A percentile compares a stretch with the other conserved stretches of the same genome.
Conservation (phyloP, 2,888 invertebrate species). For the Archips xylosteana region DNA sequence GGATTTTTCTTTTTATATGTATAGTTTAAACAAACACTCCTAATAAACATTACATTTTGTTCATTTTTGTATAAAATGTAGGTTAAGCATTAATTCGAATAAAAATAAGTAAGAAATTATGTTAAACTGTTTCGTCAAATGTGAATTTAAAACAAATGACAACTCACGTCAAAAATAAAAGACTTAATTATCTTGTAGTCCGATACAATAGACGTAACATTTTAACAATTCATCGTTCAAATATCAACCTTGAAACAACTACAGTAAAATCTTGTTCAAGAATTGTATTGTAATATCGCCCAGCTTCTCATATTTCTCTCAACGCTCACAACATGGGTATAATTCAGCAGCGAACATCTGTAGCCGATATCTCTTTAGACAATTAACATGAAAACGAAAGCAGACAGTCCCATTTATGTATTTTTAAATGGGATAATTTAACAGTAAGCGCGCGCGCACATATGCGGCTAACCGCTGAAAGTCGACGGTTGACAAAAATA, state of each 20-base stretch:
- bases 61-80: too few species aligned
- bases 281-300: neutral
- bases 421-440: slow-evolving; percentile 78
- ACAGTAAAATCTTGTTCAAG: slow-evolving; percentile 2
- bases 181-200: neutral
- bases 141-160: neutral
- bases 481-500: neutral
- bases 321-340: slow-evolving; percentile 69
- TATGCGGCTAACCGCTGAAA: slow-evolving; percentile 46
- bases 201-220: neutral
- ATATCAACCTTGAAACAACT: neutral
- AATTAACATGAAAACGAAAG: slow-evolving; percentile 78
- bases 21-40: too few species aligned
- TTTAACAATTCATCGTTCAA: neutral
- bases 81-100: too few species aligned
- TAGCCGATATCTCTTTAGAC: slow-evolving; percentile 80
- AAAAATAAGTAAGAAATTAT: too few species aligned
- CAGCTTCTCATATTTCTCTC: slow-evolving; percentile 76
- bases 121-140: neutral
- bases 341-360: slow-evolving; percentile 80
- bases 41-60: too few species aligned
- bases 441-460: slow-evolving; percentile 54
- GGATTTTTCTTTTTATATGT: too few species aligned
- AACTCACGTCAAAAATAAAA: neutral
- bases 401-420: slow-evolving; percentile 73